Evolutionary conservation across 2,113 vertebrate species (phyloP).

Genomic region (Gobius niger): DNA sequence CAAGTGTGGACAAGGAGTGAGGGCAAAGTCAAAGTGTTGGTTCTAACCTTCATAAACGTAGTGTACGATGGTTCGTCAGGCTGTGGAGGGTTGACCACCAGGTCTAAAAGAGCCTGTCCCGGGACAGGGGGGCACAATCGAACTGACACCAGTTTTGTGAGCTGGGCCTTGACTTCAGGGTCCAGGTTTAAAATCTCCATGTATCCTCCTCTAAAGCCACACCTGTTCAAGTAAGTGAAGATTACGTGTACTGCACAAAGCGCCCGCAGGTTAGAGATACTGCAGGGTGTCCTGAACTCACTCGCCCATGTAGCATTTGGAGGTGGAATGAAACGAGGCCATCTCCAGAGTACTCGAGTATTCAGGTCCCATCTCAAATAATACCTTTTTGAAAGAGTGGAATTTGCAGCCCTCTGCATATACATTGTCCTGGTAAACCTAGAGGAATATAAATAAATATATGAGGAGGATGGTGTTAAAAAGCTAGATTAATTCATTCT

Average conservation of each 20-base stretch:
- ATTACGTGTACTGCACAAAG: not conserved
- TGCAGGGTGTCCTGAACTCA: conserved; percentile 68
- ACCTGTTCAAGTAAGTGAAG: conserved; percentile 69
- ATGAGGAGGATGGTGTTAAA: not conserved
- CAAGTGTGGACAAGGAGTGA: conserved; percentile 9
- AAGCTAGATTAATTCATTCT: not conserved
- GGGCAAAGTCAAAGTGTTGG: conserved; percentile 2
- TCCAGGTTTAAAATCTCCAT: conserved; percentile 92
- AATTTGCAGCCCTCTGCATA: conserved; percentile 86
- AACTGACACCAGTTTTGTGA: conserved; percentile 85
- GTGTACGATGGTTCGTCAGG: conserved; percentile 83
- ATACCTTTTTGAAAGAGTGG: conserved; percentile 93
- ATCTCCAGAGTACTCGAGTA: conserved; percentile 81
- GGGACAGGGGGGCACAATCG: conserved; percentile 84
- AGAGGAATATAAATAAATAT: not conserved
- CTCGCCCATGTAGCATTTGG: conserved; percentile 97
- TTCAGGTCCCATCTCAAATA: conserved; percentile 88
- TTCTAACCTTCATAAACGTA: conserved; percentile 78
- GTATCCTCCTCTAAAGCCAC: conserved; percentile 88
- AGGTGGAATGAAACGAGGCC: conserved; percentile 90
- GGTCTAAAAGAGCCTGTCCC: conserved; percentile 82
- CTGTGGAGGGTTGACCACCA: conserved; percentile 80
- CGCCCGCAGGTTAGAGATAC: not conserved
- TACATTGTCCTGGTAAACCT: conserved; percentile 90
- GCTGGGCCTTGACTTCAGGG: conserved; percentile 79